Base-by-base conservation (phyloP, 2,888 invertebrate genomes). In the Apodemia mormo region DNA sequence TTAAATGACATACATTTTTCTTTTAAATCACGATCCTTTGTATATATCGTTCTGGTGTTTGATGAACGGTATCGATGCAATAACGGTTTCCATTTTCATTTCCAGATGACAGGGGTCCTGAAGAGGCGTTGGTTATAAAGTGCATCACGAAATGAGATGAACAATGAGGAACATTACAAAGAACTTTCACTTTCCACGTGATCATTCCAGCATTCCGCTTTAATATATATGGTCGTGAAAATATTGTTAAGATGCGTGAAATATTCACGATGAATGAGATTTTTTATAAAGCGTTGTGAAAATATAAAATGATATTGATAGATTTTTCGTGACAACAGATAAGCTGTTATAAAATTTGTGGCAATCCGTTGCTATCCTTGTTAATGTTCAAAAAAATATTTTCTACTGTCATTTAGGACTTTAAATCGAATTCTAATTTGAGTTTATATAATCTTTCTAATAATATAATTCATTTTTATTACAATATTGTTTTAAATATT, bases 51-150 rank as follows among this genome's bases (percentile, higher is more conserved):
- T 6, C 22, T 54, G 54, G 6, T 4, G 22, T 54, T 54, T 54
- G 52, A 52, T 7, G 1, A 22, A 22, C 22, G 22, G 22, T 22
- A 22, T 22, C 22, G 22, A 22, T 22, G 22, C 22, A 22, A 58
- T 29, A 58, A 58, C 4, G 9, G 29, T 9, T 9, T 9, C 9
- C 5, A 45, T 58, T 29, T 74, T 70, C 68, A 79, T 72, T 93
- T 89, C 40, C 92, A 93, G 93, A 93, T 93, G 93, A 92, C 92
- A 92, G 85, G 86, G 84, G 76, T 89, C 89, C 83, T 89, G 91
- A 91, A 90, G 85, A 85, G 83, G 87, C 77, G 74, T 88, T 71
- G 89, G 90, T 71, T 90, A 91, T 81, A 88, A 82, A 86, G 89
- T 91, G 82, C 83, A 90, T 80, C 86, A 90, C 79, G 92, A 89